Percentiles rank a stretch among this genome's conserved stretches.
phyloP scores from a whole-genome alignment of 1,140 invertebrate species.

The Bombus impatiens region DNA sequence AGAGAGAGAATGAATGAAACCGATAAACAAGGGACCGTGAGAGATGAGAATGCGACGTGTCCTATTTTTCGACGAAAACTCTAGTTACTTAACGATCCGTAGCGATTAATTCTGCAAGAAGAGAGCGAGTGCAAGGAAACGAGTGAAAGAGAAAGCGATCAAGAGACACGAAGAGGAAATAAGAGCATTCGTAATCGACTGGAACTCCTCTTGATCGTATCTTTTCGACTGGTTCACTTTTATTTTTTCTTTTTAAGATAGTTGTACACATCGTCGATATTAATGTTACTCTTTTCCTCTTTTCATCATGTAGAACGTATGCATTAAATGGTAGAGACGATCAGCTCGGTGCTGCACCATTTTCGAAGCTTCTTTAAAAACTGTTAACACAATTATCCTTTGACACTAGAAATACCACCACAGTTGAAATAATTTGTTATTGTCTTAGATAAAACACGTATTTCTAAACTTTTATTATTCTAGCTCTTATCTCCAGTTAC shows the following conservation, averaged over 20 bases:
- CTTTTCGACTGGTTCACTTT: neutral
- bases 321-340: neutral
- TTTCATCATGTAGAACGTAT: conserved; percentile 29
- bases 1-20: neutral
- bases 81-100: conserved; percentile 68
- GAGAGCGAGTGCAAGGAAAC: neutral
- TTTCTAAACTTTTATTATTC: too few species aligned
- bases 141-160: conserved; percentile 13
- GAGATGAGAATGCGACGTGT: conserved; percentile 49
- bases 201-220: conserved; percentile 21
- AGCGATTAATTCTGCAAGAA: conserved; percentile 38
- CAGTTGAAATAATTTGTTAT: too few species aligned
- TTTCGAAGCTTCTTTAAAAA: neutral
- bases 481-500: too few species aligned
- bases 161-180: conserved; percentile 4
- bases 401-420: neutral
- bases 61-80: conserved; percentile 66
- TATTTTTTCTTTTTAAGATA: conserved; percentile 15
- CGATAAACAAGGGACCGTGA: conserved; percentile 35
- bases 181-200: neutral
- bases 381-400: neutral
- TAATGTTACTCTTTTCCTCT: conserved; percentile 10
- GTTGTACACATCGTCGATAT: conserved; percentile 12
- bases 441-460: too few species aligned
- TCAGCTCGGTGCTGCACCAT: neutral